A percentile compares a stretch with the other conserved stretches of the same genome.
Evolutionary conservation across 2,797 vertebrate species (phyloP).

Genomic region (Pantherophis vulpinus): DNA sequence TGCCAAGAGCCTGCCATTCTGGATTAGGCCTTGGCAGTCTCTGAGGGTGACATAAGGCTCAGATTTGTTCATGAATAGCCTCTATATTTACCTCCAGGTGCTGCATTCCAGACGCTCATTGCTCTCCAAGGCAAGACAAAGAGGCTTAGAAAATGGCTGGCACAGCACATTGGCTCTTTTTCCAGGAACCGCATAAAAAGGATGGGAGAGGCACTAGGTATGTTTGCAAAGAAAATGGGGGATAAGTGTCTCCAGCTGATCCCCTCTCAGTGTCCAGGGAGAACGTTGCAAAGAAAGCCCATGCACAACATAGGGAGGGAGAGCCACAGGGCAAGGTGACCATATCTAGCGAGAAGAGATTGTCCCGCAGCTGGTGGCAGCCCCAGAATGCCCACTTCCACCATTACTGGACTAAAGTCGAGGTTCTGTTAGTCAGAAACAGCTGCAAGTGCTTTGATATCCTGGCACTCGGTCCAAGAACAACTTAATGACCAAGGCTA

Average conservation of each 20-base stretch:
- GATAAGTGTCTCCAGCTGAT: constrained; percentile 62
- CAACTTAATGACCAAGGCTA: not conserved
- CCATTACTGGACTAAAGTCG: not conserved
- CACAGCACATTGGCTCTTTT: not conserved
- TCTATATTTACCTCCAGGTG: not conserved
- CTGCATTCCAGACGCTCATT: not conserved
- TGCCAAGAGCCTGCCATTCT: constrained; percentile 37
- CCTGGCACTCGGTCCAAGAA: not conserved
- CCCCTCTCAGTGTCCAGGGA: constrained; percentile 52
- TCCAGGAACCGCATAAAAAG: constrained; percentile 67
- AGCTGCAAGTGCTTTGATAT: not conserved
- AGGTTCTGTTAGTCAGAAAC: not conserved
- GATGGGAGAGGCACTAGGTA: constrained; percentile 60
- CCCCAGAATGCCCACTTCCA: not conserved
- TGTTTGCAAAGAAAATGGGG: constrained; percentile 58
- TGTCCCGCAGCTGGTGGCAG: not conserved
- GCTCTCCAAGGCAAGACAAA: constrained; percentile 29
- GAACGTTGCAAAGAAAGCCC: constrained; percentile 59
- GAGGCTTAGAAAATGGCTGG: constrained; percentile 62
- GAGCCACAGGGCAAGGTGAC: not conserved
- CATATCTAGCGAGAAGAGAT: not conserved
- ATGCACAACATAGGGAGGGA: not conserved
- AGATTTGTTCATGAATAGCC: not conserved
- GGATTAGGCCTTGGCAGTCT: constrained; percentile 27
- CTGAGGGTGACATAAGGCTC: constrained; percentile 21